phyloP scores from a whole-genome alignment of 2,797 vertebrate species.

The Sebastes wilsoni region DNA sequence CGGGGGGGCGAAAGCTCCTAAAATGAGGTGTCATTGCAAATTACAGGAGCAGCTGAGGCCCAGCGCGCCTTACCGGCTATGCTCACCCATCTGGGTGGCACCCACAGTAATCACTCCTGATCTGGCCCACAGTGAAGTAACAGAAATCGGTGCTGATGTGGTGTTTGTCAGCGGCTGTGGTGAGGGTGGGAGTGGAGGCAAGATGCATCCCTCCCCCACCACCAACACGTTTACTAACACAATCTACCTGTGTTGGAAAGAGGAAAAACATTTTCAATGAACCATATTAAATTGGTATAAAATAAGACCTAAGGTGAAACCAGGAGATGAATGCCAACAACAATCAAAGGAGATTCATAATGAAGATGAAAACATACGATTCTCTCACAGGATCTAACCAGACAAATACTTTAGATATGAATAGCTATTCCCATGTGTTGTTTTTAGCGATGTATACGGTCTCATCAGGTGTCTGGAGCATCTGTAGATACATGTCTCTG shows the following conservation, averaged over 20 bases:
- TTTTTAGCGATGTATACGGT: not conserved
- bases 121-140: conserved; percentile 85
- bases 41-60: conserved; percentile 85
- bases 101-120: conserved; percentile 89
- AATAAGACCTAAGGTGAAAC: not conserved
- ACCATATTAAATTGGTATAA: not conserved
- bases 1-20: conserved; percentile 84
- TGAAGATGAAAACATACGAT: not conserved
- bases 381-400: not conserved
- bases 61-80: conserved; percentile 81
- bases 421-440: not conserved
- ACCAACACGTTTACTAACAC: not conserved
- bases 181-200: not conserved
- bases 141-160: conserved; percentile 88
- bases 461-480: not conserved
- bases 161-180: conserved; percentile 80
- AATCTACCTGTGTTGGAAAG: not conserved
- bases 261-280: not conserved
- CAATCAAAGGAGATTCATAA: not conserved
- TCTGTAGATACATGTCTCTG: not conserved
- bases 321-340: not conserved
- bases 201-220: not conserved
- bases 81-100: conserved; percentile 86
- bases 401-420: not conserved
- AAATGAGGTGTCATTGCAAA: conserved; percentile 95